Evolutionary conservation across 1,140 invertebrate genomes (phyloP).

Genomic region (Rhopalosiphum padi): DNA sequence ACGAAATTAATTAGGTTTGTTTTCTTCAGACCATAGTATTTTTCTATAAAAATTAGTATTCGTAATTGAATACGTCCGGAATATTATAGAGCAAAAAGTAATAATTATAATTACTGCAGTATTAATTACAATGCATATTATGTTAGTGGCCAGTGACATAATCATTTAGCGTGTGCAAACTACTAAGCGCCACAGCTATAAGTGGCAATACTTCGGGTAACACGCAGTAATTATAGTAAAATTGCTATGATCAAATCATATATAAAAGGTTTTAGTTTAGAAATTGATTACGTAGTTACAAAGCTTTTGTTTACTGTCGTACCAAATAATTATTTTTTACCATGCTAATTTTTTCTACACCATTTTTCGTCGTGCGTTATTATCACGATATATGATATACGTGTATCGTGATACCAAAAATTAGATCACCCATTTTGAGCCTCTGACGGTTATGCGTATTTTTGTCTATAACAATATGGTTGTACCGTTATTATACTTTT

Average conservation of each 20-base stretch:
- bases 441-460: neutral
- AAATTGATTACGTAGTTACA: neutral
- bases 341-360: neutral
- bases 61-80: neutral
- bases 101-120: neutral
- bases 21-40: no score
- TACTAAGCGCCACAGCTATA: neutral
- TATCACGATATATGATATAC: neutral
- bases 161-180: constrained; percentile 18
- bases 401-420: neutral
- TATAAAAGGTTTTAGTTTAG: neutral
- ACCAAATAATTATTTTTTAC: neutral
- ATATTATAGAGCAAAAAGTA: neutral
- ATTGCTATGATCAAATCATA: neutral
- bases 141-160: neutral
- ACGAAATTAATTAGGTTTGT: neutral
- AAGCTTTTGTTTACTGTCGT: neutral
- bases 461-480: neutral
- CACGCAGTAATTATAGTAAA: neutral
- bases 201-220: neutral
- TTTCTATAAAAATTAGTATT: neutral
- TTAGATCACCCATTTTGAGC: constrained; percentile 3
- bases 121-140: constrained; percentile 13
- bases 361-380: neutral
- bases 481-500: neutral